Conservation (phyloP, 2,888 invertebrate genomes). For the Cantharis rufa region DNA sequence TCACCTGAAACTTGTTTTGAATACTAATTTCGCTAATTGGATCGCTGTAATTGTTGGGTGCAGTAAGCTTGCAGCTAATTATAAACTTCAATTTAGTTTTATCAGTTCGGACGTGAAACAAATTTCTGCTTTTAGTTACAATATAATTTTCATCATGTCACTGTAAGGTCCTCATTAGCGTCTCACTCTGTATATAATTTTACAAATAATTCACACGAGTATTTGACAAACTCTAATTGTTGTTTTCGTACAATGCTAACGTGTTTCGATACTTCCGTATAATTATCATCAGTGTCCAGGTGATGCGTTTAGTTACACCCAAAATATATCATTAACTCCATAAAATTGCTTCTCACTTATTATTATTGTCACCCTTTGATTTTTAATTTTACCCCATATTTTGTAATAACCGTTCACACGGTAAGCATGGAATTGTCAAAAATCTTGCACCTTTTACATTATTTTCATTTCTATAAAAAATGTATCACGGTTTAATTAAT, state of each 20-base stretch:
- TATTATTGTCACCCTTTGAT: background rate
- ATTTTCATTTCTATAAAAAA: background rate
- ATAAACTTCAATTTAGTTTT: background rate
- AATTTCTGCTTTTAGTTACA: background rate
- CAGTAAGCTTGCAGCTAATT: slow-evolving; percentile 11
- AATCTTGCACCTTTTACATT: background rate
- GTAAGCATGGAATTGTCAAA: background rate
- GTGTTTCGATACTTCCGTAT: background rate
- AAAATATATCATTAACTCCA: background rate
- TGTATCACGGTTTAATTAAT: background rate
- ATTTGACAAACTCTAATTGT: background rate
- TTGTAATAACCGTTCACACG: background rate
- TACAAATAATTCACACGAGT: background rate
- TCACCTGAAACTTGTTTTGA: slow-evolving; percentile 23
- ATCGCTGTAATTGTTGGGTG: slow-evolving; percentile 21
- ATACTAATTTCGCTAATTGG: slow-evolving; percentile 30
- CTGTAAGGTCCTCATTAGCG: background rate
- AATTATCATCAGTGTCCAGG: background rate
- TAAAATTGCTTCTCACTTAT: background rate
- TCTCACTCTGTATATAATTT: background rate
- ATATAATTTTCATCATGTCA: background rate
- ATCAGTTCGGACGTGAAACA: background rate
- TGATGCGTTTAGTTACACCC: background rate
- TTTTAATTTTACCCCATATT: background rate
- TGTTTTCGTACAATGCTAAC: background rate